Percentiles rank a stretch among this genome's conserved stretches.
phyloP scores from a whole-genome alignment of 2,888 invertebrate species.

The Acronicta alni region DNA sequence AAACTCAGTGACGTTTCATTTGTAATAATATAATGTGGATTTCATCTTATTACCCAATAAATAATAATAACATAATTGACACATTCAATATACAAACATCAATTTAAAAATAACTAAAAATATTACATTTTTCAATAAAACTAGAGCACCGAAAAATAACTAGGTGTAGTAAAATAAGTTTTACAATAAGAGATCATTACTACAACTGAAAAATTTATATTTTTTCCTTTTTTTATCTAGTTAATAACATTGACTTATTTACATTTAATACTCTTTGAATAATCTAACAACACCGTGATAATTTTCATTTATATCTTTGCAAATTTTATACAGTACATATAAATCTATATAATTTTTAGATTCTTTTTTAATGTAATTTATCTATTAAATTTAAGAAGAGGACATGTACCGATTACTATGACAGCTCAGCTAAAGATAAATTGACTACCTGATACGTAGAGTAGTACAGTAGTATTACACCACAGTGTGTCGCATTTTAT shows the following conservation, averaged over 20 bases:
- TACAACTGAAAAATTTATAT: conserved; percentile 59
- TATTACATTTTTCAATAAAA: conserved; percentile 47
- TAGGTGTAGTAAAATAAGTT: conserved; percentile 60
- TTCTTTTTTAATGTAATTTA: conserved; percentile 51
- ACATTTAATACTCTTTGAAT: conserved; percentile 55
- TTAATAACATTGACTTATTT: conserved; percentile 48
- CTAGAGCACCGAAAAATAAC: conserved; percentile 66
- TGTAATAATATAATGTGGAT: conserved; percentile 35
- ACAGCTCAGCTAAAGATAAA: not conserved
- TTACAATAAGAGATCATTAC: conserved; percentile 61
- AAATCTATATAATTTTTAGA: conserved; percentile 45
- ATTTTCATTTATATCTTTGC: conserved; percentile 32
- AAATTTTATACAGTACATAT: conserved; percentile 32
- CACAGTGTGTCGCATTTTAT: too few species aligned
- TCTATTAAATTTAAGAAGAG: conserved; percentile 36
- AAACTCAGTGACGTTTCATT: conserved; percentile 38
- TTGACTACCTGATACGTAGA: too few species aligned
- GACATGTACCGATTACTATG: conserved; percentile 37
- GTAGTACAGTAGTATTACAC: too few species aligned
- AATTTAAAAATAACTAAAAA: conserved; percentile 52
- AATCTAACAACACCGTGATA: conserved; percentile 54
- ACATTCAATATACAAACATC: conserved; percentile 46
- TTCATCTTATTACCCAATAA: conserved; percentile 46
- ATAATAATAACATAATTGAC: conserved; percentile 58
- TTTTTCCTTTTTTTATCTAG: conserved; percentile 40